A percentile compares a stretch with the other conserved stretches of the same genome.
Evolutionary conservation across 2,113 vertebrate genomes (phyloP).

Genomic region (Origma solitaria): DNA sequence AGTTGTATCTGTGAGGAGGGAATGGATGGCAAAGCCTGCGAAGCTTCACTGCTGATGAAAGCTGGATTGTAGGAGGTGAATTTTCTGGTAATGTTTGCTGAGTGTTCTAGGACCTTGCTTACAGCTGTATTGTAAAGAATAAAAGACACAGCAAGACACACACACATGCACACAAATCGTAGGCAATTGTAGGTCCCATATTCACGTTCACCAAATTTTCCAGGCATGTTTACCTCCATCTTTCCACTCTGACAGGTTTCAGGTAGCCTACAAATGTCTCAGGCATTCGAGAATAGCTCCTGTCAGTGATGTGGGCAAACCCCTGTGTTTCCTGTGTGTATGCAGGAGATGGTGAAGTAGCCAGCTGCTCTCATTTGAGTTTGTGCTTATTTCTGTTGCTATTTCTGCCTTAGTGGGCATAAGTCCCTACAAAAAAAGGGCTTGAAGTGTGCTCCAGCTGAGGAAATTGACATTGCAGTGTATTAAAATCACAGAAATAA

Average conservation of each 20-base stretch:
- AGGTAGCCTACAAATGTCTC: background rate
- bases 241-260: background rate
- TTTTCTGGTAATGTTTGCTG: background rate
- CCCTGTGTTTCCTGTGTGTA: background rate
- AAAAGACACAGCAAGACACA: background rate
- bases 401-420: background rate
- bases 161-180: background rate
- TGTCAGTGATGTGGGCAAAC: background rate
- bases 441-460: background rate
- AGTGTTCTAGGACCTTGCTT: background rate
- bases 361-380: background rate
- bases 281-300: rapidly evolving
- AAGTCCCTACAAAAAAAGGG: background rate
- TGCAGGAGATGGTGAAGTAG: background rate
- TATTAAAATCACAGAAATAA: background rate
- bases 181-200: background rate
- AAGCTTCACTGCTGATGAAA: background rate
- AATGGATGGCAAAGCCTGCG: background rate
- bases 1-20: background rate
- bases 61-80: background rate
- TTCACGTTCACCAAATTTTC: background rate
- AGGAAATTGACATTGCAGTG: background rate
- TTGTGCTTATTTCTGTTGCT: background rate
- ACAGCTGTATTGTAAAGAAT: background rate
- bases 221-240: background rate